Base-by-base conservation (phyloP, 2,113 vertebrate species). In the Alaudala cheleensis region DNA sequence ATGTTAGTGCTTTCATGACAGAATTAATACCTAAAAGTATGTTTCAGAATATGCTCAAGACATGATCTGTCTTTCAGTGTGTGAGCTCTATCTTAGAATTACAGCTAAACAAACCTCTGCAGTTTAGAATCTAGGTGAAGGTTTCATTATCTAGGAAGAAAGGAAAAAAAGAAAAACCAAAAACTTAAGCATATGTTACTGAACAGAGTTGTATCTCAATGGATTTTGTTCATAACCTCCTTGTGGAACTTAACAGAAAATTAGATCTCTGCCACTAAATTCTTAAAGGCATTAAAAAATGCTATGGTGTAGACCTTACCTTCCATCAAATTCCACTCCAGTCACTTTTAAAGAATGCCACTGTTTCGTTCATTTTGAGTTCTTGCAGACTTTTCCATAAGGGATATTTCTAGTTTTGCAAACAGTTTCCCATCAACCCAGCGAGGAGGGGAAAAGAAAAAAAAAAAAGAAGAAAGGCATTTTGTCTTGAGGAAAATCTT, bases 201-300 rank as follows among this genome's bases (percentile, higher is more conserved):
- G 71, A 94, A 64, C 81, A 83, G 73, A 18, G 40, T n/a, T 94
- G 90, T 95, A 94, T 95, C 90, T 95, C 5, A 0, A 33, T 60
- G 51, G 82, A 86, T 93, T 95, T 87, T 86, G 57, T 92, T 94
- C 21, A 34, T 88, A 92, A 88, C 67, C 40, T 93, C 56, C 79
- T 85, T 74, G 51, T 80, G 82, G 76, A 96, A 96, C 72, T 96
- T 96, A 96, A 97, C 90, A 96, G 93, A 97, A 96, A 97, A 95
- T 97, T 83, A 94, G 76, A 97, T 96, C 93, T 94, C 69, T 94
- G 85, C 88, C 86, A 92, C 90, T 0, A 0, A 81, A 84, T 92
- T 93, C 88, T 93, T 95, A 66, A 83, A 90, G 74, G 82, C 67
- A 71, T 93, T 88, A 86, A 57, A 91, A 92, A 90, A 53, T 66